phyloP scores from a whole-genome alignment of 1,140 invertebrate species.

The Platorchestia sp. region DNA sequence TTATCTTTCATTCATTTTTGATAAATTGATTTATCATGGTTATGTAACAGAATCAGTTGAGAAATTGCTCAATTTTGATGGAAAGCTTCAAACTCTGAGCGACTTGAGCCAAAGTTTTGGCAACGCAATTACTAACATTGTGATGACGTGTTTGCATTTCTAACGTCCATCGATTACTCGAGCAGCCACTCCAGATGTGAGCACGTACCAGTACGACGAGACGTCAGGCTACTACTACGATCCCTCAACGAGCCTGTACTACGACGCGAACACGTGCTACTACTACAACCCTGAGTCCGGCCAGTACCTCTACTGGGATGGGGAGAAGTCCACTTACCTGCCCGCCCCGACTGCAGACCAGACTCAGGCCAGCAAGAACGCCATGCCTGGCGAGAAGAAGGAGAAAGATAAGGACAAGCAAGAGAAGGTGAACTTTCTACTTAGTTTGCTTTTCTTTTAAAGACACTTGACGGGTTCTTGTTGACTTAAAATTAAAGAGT shows the following conservation, averaged over 20 bases:
- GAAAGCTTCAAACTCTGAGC: too few species aligned
- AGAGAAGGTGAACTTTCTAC: slow-evolving; percentile 60
- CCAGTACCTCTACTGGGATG: slow-evolving; percentile 97
- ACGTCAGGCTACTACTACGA: slow-evolving; percentile 98
- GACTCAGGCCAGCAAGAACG: slow-evolving; percentile 60
- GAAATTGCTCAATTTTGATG: too few species aligned
- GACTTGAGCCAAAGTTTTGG: too few species aligned
- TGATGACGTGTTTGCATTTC: background rate
- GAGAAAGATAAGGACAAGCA: slow-evolving; percentile 70
- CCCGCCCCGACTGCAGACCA: slow-evolving; percentile 74
- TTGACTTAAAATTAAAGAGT: background rate
- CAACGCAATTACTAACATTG: too few species aligned
- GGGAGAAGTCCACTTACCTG: slow-evolving; percentile 83
- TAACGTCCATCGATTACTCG: background rate
- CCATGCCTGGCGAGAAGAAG: slow-evolving; percentile 65
- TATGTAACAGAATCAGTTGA: too few species aligned
- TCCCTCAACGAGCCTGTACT: slow-evolving; percentile 91
- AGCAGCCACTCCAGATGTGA: slow-evolving; percentile 83
- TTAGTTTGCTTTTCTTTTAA: background rate
- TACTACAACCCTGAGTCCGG: slow-evolving; percentile 91
- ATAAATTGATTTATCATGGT: too few species aligned
- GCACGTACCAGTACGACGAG: slow-evolving; percentile 94
- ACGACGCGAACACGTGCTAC: slow-evolving; percentile 94
- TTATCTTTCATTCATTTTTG: too few species aligned
- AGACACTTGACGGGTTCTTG: background rate